Base-by-base conservation (phyloP, 2,113 vertebrate species). In the Pygoscelis adeliae region DNA sequence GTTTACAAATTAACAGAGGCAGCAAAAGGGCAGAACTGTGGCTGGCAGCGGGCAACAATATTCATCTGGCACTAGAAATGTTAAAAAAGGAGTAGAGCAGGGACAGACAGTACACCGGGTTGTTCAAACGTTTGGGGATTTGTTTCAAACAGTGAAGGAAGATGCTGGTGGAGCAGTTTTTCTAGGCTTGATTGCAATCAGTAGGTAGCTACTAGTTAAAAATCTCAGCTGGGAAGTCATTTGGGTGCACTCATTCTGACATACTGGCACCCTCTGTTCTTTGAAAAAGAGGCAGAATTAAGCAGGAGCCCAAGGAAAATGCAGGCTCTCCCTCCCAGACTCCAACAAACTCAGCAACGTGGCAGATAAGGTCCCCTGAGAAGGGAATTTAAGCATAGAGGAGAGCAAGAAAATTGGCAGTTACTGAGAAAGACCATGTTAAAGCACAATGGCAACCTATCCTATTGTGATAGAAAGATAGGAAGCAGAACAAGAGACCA, bases 141-240 rank as follows among this genome's bases (percentile, higher is more conserved):
- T 67, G 47, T 86, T 94, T 88, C 83, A 85, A 88, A 71, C 38
- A 26, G 46, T 50, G 80, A 80, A 90, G 62, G 74, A 80, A 88
- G 74, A 62, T n/a, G 22, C 47, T 69, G 56, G 44, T 62, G 40
- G 66, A 86, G 40, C 40, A 10, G 11, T 44, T 95, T 85, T 69
- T 77, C 53, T 44, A 52, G 47, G 32, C 73, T 71, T 85, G 73
- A 94, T 81, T 95, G 65, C 69, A 84, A 94, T 91, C 80, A 56
- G 63, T 56, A 62, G 40, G 63, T 49, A 93, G 65, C 61, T 62
- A 26, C 52, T 59, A 74, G 82, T 82, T 94, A 93, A 94, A 97
- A 91, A 74, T 87, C 72, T 87, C 84, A 87, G 38, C 78, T 91
- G 92, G 69, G 36, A 93, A 91, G 53, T 80, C 80, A 81, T 84